These are phyloP conservation scores for Phallusia fumigata DNA, from an alignment of 23 tunicate species.

Conservation along the genomic window DNA sequence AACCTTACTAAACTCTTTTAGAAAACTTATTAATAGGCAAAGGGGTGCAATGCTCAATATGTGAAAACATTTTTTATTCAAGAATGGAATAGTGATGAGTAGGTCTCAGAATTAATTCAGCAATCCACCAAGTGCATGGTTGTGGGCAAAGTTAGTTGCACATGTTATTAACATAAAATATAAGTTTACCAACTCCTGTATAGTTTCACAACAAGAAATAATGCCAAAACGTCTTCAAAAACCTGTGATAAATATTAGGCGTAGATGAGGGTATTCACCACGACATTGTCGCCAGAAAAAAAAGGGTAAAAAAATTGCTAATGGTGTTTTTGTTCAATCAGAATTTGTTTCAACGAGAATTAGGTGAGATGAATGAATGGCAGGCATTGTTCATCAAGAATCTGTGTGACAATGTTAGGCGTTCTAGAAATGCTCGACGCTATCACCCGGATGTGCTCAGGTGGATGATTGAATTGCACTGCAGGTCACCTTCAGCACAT, in stretches of 20 bases:
- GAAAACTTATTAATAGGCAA: background rate
- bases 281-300: background rate
- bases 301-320: background rate
- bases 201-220: background rate
- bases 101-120: background rate
- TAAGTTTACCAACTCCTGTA: no score
- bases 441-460: slow-evolving; percentile 35
- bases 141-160: slow-evolving; percentile 8
- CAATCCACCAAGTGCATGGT: background rate
- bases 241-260: background rate
- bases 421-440: slow-evolving; percentile 1
- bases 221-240: background rate
- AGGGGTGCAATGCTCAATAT: background rate
- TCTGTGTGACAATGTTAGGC: slow-evolving; percentile 12
- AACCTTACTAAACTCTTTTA: background rate
- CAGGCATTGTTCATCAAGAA: slow-evolving; percentile 11
- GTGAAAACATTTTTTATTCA: background rate
- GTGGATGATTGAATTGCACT: slow-evolving; percentile 21
- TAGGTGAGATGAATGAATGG: slow-evolving; percentile 22
- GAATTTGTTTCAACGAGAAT: slow-evolving; percentile 14
- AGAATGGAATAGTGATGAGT: background rate
- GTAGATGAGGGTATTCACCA: slow-evolving; percentile 7
- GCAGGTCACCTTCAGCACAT: slow-evolving; percentile 15
- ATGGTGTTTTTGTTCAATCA: background rate
- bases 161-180: background rate